phyloP scores from a whole-genome alignment of 1,140 invertebrate genomes.

The Latrodectus geometricus region DNA sequence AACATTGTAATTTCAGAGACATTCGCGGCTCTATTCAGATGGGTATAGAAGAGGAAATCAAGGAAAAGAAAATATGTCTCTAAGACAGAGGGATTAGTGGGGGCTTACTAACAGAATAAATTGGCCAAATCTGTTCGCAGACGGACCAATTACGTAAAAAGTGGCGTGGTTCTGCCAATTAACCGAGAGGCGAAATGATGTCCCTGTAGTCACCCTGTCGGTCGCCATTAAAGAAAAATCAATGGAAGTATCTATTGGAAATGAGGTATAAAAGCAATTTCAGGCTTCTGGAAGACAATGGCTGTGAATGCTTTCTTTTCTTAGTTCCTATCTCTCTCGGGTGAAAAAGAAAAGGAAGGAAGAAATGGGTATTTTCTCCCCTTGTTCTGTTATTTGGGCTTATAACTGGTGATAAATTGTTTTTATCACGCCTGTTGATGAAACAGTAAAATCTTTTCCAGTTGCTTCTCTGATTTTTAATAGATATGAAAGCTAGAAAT shows the following conservation, averaged over 20 bases:
- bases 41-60: not conserved
- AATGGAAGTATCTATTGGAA: slow-evolving; percentile 18
- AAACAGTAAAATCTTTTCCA: too few relatives aligned
- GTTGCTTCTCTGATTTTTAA: too few relatives aligned
- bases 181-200: slow-evolving; percentile 21
- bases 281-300: not conserved
- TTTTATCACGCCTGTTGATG: not conserved
- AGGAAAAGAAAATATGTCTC: not conserved
- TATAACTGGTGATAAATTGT: not conserved
- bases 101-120: slow-evolving; percentile 44
- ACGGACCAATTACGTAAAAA: slow-evolving; percentile 45
- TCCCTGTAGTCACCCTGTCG: slow-evolving; percentile 14
- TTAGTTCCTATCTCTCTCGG: not conserved
- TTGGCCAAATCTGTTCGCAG: slow-evolving; percentile 38
- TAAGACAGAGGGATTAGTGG: slow-evolving; percentile 21
- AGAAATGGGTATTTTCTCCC: not conserved
- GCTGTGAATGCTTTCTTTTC: not conserved
- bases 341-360: too few relatives aligned
- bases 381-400: not conserved
- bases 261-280: slow-evolving; percentile 15
- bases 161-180: slow-evolving; percentile 26
- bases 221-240: slow-evolving; percentile 27
- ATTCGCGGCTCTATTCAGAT: slow-evolving; percentile 1
- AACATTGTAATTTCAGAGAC: slow-evolving; percentile 3
- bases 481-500: too few relatives aligned